Evolutionary conservation across 1,140 invertebrate species (phyloP), one percentile per base, ranked within the genome.

Genomic region (Eriocheir sinensis): DNA sequence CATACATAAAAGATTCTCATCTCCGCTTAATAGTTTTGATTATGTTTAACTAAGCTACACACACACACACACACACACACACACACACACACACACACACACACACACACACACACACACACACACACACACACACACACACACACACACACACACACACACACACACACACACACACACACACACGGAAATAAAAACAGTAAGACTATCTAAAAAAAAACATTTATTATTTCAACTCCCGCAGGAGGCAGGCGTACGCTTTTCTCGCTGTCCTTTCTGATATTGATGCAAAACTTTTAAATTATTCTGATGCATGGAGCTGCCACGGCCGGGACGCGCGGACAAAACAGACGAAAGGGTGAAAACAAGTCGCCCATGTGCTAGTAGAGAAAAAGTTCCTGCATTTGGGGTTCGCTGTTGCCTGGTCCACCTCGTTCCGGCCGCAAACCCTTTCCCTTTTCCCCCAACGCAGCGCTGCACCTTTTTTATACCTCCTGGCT

Each of bases 131-230:
- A 60, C 53, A 60, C 53, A 60, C 53, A 60, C 60, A 72, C 60
- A 72, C 60, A 72, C 60, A 72, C 60, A 72, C 60, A 72, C 60
- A 72, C 60, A 72, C 60, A 72, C 60, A 72, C 60, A 86, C 34
- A 86, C 85, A 40, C 85, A 88, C 85, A 40, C 85, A 88, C 85
- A 88, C 85, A 40, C 85, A 88, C 38, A 41, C 85, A 41, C 85
- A 88, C 32, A 41, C 36, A 48, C 85, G 17, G 38, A 15, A 32
- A 27, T 32, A 32, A n/a, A n/a, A n/a, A n/a, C n/a, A n/a, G n/a
- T n/a, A n/a, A n/a, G n/a, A n/a, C n/a, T n/a, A n/a, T n/a, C n/a
- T n/a, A n/a, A n/a, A n/a, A n/a, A 30, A 85, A 48, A 48, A 72
- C 60, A 72, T 21, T n/a, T 21, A 21, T 60, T 3, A 6, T 60